Conservation (phyloP, 2,888 invertebrate species). For the Psylliodes chrysocephalus region DNA sequence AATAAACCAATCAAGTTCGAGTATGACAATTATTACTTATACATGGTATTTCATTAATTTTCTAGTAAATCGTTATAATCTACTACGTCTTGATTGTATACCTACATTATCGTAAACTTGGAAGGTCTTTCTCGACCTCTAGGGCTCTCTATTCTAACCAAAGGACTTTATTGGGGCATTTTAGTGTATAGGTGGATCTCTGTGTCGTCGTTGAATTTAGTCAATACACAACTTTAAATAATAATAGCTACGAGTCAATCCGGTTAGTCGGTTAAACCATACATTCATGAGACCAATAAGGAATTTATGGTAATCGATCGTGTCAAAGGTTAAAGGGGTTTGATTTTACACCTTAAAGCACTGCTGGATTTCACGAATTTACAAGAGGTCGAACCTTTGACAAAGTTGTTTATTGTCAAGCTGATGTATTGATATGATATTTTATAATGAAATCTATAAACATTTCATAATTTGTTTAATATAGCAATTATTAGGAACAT, state of each 20-base stretch:
- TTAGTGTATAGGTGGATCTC: neutral
- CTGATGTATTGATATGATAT: too few species aligned
- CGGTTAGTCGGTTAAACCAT: slow-evolving; percentile 9
- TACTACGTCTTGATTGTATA: too few species aligned
- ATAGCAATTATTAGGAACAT: too few species aligned
- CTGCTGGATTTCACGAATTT: neutral
- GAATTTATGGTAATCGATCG: slow-evolving; percentile 15
- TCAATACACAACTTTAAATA: slow-evolving; percentile 9
- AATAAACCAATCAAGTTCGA: too few species aligned
- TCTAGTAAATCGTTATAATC: too few species aligned
- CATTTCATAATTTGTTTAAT: too few species aligned
- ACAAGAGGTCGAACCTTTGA: neutral
- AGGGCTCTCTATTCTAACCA: neutral
- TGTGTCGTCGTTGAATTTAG: neutral
- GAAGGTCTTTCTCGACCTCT: neutral
- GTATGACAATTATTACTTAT: too few species aligned
- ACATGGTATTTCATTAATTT: too few species aligned
- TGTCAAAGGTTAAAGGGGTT: slow-evolving; percentile 4
- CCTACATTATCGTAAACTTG: too few species aligned
- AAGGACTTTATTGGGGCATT: neutral
- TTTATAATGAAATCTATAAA: too few species aligned
- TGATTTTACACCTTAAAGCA: neutral
- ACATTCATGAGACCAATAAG: slow-evolving; percentile 8
- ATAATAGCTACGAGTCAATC: slow-evolving; percentile 6
- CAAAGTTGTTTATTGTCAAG: neutral